A percentile compares a stretch with the other conserved stretches of the same genome.
Evolutionary conservation across 92 coral and sea anemone species (phyloP).

Genomic region (Umimayanthus chanpuru): DNA sequence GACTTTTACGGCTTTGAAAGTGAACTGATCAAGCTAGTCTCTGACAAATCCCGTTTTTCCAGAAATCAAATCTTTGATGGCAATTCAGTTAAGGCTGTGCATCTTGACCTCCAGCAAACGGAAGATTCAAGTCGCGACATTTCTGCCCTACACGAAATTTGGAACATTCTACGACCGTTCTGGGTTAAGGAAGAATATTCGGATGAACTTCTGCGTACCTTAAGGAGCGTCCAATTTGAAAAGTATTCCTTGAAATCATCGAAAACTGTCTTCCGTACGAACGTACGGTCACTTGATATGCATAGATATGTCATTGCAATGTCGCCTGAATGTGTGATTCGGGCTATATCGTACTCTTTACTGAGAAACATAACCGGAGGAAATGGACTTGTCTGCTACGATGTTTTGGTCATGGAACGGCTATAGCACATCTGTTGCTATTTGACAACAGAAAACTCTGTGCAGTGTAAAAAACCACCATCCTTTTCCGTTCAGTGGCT

Average conservation of each 20-base stretch:
- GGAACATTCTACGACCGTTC: background rate
- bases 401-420: background rate
- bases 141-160: background rate
- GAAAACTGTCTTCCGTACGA: background rate
- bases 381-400: background rate
- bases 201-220: background rate
- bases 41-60: background rate
- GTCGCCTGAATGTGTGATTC: background rate
- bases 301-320: background rate
- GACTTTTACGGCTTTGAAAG: too few species aligned
- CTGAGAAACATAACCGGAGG: background rate
- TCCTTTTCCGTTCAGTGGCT: background rate
- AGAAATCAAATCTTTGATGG: background rate
- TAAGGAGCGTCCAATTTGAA: background rate
- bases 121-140: background rate
- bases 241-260: background rate
- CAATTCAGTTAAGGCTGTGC: background rate
- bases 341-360: background rate
- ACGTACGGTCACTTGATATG: background rate
- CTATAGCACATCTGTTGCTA: background rate
- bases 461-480: background rate
- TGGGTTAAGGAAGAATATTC: slow-evolving; percentile 2
- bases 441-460: background rate
- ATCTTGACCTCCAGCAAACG: background rate
- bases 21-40: background rate